Conservation (phyloP, 2,113 vertebrate species). For the Mobula birostris region DNA sequence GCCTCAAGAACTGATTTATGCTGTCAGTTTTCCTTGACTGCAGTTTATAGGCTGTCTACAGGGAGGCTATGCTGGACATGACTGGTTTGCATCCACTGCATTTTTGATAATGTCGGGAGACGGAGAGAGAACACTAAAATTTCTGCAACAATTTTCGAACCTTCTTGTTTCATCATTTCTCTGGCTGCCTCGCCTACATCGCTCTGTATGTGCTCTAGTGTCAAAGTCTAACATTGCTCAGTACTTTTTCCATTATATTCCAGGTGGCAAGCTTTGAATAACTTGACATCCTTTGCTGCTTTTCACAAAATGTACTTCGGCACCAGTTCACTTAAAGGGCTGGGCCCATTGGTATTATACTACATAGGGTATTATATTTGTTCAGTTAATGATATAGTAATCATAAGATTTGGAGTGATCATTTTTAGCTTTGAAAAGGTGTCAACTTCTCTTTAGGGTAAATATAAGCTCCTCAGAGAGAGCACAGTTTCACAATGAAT, state of each 20-base stretch:
- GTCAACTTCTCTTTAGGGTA: background rate
- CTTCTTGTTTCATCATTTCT: slow-evolving; percentile 81
- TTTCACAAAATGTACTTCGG: background rate
- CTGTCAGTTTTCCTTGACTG: slow-evolving; percentile 62
- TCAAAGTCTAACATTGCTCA: background rate
- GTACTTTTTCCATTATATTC: background rate
- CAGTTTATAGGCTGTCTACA: slow-evolving; percentile 59
- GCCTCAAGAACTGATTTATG: background rate
- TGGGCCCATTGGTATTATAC: background rate
- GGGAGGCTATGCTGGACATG: slow-evolving; percentile 62
- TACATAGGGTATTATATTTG: background rate
- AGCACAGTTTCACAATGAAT: background rate
- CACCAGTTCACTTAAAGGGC: background rate
- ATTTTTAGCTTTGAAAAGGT: background rate
- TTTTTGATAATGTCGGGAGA: slow-evolving; percentile 82
- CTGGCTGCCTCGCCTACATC: slow-evolving; percentile 74
- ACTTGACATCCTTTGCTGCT: too few relatives aligned
- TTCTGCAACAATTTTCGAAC: slow-evolving; percentile 69
- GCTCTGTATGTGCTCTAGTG: slow-evolving; percentile 66
- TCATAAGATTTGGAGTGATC: background rate
- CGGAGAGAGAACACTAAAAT: slow-evolving; percentile 57
- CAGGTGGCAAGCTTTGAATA: background rate
- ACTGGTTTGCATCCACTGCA: slow-evolving; percentile 82
- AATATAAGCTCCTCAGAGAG: background rate
- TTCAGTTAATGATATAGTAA: background rate